Percentiles rank a stretch among this genome's conserved stretches.
Evolutionary conservation across 1,140 invertebrate species (phyloP).

Genomic region (Globodera rostochiensis): DNA sequence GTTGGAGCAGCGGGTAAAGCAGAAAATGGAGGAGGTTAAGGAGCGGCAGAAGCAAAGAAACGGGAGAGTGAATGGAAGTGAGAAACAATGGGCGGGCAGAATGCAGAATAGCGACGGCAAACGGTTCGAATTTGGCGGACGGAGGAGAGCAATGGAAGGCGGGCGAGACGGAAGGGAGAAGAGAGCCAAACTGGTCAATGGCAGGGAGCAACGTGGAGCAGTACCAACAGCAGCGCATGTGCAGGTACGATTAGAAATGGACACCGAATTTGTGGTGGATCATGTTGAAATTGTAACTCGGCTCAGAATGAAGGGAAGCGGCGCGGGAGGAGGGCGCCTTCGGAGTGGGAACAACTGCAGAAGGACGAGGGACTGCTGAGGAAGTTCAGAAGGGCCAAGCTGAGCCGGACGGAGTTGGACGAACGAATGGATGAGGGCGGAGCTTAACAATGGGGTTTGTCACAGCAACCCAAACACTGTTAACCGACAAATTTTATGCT

Average conservation of each 20-base stretch:
- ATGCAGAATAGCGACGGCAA: not conserved
- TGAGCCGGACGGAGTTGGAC: constrained; percentile 47
- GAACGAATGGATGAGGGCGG: constrained; percentile 17
- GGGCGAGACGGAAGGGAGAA: constrained; percentile 33
- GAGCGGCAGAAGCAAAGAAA: not conserved
- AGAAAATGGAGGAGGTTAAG: not conserved
- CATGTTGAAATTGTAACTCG: not conserved
- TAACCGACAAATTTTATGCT: no score
- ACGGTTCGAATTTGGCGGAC: constrained; percentile 13
- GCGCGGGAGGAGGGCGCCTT: constrained; percentile 31
- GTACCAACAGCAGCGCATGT: not conserved
- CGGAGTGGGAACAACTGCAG: constrained; percentile 53
- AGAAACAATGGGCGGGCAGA: not conserved
- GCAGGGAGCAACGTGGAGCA: not conserved
- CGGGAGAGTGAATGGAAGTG: not conserved
- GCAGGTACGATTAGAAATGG: not conserved
- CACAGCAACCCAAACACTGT: no score
- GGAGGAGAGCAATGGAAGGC: constrained; percentile 32
- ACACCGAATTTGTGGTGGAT: no score
- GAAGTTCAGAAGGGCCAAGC: constrained; percentile 53
- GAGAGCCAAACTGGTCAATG: not conserved
- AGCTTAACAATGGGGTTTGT: no score
- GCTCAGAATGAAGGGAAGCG: constrained; percentile 25
- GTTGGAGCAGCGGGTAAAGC: not conserved
- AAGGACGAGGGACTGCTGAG: constrained; percentile 44